phyloP scores from a whole-genome alignment of 1,140 invertebrate genomes.

The Xylocopa sonorina region DNA sequence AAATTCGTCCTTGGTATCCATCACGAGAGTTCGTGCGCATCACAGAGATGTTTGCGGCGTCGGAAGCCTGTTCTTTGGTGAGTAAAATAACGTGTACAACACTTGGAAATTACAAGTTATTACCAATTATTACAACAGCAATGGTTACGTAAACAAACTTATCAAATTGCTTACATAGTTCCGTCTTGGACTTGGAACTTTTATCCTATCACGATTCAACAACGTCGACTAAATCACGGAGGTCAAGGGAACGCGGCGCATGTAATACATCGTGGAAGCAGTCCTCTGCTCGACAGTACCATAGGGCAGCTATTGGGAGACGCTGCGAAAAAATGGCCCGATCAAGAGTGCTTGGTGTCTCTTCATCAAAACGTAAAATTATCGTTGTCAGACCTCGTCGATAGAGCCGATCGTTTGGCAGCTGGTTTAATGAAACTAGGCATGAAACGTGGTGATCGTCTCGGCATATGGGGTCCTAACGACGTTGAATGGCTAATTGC shows the following conservation, averaged over 20 bases:
- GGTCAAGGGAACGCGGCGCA: conserved; percentile 14
- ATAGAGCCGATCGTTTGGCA: conserved; percentile 89
- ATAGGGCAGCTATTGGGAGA: conserved; percentile 85
- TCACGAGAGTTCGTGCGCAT: no score
- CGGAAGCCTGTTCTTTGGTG: neutral
- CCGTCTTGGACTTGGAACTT: no score
- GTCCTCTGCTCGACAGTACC: conserved; percentile 84
- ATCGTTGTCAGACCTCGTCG: conserved; percentile 85
- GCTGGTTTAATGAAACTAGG: conserved; percentile 90
- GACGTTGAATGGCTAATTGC: conserved; percentile 90
- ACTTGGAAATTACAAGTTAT: no score
- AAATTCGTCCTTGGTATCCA: neutral
- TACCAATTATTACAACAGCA: neutral
- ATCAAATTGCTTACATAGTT: neutral
- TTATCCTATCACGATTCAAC: neutral
- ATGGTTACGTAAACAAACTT: neutral
- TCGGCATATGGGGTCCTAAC: conserved; percentile 96
- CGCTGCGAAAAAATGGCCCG: conserved; percentile 83
- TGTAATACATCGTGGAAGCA: conserved; percentile 72
- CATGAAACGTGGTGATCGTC: conserved; percentile 89
- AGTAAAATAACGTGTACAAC: neutral
- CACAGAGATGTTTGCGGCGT: neutral
- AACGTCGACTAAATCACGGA: neutral
- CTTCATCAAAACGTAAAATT: conserved; percentile 84
- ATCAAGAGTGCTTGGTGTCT: conserved; percentile 84